Base-by-base conservation (phyloP, 2,888 invertebrate genomes). In the Megaustenia siamemsis region DNA sequence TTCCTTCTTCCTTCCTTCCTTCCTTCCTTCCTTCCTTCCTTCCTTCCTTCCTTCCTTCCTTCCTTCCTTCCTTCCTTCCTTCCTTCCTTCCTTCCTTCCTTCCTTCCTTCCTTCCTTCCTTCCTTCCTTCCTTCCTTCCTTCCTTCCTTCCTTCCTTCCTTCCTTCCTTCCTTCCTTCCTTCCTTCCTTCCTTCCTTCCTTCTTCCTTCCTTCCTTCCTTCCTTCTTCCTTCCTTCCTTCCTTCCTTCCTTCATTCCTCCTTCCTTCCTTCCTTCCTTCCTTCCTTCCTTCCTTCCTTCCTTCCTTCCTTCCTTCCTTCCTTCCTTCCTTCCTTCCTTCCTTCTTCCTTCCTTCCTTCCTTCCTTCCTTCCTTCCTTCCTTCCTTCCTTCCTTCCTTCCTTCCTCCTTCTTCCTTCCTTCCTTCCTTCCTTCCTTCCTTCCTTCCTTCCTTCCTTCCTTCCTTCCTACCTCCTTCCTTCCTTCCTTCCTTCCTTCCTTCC, bases 31-130 rank as follows among this genome's bases (percentile, higher is more conserved):
- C 21, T 24, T 43, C 32, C 21, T 68, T 35, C 49, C 45, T 24
- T 45, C 32, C 68, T 45, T 49, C 45, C 28, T 80, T 49, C 49
- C 24, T 32, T 32, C 45, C 49, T 49, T 73, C 49, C 32, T 73
- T 24, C 24, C 45, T 32, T 49, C 45, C 32, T 49, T 73, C 49
- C n/a, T 18, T 10, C 24, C 35, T n/a, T 56, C 35, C 35, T 35
- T 56, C 49, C 38, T 66, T 24, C 40, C 60, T n/a, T 60, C 60
- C 60, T 60, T 77, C 40, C 40, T 77, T 40, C 40, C 60, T 40
- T 60, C 60, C 77, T 77, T 77, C 77, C 60, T 56, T 60, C 60
- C 60, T 60, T 45, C 69, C 68, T 80, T 56, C 66, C 45, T 73
- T 45, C 45, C 45, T 45, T 43, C 38, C 38, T 71, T 71, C 71